Conservation (phyloP, 1,140 invertebrate genomes). For the Nebria ingens region DNA sequence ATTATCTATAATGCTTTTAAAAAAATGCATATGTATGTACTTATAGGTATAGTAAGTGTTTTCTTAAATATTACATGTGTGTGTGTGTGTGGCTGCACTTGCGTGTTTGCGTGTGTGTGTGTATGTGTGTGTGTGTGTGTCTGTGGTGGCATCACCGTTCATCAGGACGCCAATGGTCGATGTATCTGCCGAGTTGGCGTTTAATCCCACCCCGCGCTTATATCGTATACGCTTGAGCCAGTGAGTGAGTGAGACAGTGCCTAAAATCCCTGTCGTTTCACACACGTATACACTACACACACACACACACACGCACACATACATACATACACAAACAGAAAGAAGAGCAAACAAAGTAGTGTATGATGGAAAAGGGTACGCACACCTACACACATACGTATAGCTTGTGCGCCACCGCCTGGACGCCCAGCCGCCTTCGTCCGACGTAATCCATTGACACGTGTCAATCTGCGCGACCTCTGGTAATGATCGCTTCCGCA, state of each 20-base stretch:
- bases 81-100: no score
- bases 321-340: not conserved
- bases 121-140: no score
- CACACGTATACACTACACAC: constrained; percentile 1
- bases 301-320: constrained; percentile 4
- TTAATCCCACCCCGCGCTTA: not conserved
- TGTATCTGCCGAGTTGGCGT: not conserved
- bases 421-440: not conserved
- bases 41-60: no score
- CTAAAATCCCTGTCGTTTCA: not conserved
- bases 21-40: no score
- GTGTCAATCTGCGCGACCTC: not conserved
- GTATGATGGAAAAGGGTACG: not conserved
- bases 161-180: not conserved
- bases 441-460: not conserved
- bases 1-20: no score
- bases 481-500: not conserved
- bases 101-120: no score
- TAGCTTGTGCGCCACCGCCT: not conserved
- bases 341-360: not conserved
- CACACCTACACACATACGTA: not conserved
- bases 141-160: no score
- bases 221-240: not conserved
- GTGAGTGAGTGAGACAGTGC: not conserved
- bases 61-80: no score